A percentile compares a stretch with the other conserved stretches of the same genome.
Evolutionary conservation across 2,888 invertebrate species (phyloP).

Genomic region (Phalangium opilio): DNA sequence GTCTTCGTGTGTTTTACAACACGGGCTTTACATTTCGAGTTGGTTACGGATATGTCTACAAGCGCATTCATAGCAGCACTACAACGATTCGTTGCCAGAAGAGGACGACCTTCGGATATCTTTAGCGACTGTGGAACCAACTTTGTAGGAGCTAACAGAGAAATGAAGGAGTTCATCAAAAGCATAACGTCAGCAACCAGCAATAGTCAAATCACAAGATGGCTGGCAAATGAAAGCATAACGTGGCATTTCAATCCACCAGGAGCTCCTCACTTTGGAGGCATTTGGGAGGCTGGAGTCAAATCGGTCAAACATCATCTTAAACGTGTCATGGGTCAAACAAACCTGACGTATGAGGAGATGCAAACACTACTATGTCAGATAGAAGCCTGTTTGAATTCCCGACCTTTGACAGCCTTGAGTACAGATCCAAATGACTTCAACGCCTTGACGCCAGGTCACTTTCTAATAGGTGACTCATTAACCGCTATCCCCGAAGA

Average conservation of each 20-base stretch:
- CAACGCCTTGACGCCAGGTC: constrained; percentile 24
- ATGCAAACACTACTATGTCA: constrained; percentile 24
- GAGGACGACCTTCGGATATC: too few relatives aligned
- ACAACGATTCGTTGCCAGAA: constrained; percentile 8
- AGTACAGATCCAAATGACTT: constrained; percentile 21
- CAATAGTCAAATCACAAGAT: background rate
- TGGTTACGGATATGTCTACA: constrained; percentile 13
- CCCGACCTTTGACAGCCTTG: constrained; percentile 23
- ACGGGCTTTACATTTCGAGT: constrained; percentile 13
- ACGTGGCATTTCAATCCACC: constrained; percentile 21
- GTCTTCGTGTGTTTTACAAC: constrained; percentile 13
- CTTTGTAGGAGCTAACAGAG: constrained; percentile 15
- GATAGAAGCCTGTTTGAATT: constrained; percentile 25
- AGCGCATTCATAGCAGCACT: constrained; percentile 16
- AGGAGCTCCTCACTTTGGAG: constrained; percentile 15
- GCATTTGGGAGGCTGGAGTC: constrained; percentile 17
- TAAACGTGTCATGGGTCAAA: constrained; percentile 20
- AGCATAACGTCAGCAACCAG: too few relatives aligned
- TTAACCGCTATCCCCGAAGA: constrained; percentile 21
- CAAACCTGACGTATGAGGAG: constrained; percentile 25
- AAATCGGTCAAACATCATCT: constrained; percentile 14
- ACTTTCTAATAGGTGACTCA: constrained; percentile 24
- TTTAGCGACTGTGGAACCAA: constrained; percentile 19
- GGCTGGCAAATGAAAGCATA: constrained; percentile 11
- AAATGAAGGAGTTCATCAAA: constrained; percentile 4